Evolutionary conservation across 92 coral and sea anemone species (phyloP), one percentile per base, ranked within the genome.

Genomic region (Phenganax marumi): DNA sequence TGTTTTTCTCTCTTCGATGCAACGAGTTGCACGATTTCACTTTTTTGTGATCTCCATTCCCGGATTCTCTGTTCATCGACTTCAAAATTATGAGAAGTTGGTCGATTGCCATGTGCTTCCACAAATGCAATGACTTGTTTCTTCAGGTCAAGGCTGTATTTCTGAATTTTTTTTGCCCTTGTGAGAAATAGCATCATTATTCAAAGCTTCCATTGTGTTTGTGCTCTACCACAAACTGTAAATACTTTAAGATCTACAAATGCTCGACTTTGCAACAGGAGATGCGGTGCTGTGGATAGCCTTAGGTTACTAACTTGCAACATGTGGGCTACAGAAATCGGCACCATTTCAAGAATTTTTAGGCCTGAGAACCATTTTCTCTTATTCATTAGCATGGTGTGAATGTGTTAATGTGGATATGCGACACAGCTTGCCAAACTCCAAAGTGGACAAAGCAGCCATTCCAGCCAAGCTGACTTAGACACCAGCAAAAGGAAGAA

Each of bases 51-150:
- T 79, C 89, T 50, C 92, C 92, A 89, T 66, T 86, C 89, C 17
- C 87, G 87, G 70, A 89, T 47, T 89, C 89, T 86, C 84, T 52
- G 77, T 89, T 82, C 89, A 77, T 89, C 87, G 17, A 76, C 81
- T 52, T 43, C 16, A 21, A 76, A 76, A 7, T n/a, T n/a, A n/a
- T n/a, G n/a, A n/a, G n/a, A n/a, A n/a, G n/a, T n/a, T n/a, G n/a
- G n/a, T n/a, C n/a, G 81, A 76, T 76, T 76, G 24, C 33, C 43
- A 2, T 52, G 51, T 72, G 49, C 23, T 72, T 72, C 77, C 11
- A 48, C 6, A 61, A 7, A 7, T 61, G 6, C n/a, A 8, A 7
- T 19, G 17, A 61, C n/a, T 61, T 16, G 22, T 17, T 8, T 7
- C 8, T 7, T 7, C n/a, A 7, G n/a, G n/a, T n/a, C n/a, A 80